A percentile compares a stretch with the other conserved stretches of the same genome.
These are phyloP conservation scores for Gymnothorax reevesii DNA, from an alignment of 2,797 vertebrate genomes.

Conservation along the genomic window DNA sequence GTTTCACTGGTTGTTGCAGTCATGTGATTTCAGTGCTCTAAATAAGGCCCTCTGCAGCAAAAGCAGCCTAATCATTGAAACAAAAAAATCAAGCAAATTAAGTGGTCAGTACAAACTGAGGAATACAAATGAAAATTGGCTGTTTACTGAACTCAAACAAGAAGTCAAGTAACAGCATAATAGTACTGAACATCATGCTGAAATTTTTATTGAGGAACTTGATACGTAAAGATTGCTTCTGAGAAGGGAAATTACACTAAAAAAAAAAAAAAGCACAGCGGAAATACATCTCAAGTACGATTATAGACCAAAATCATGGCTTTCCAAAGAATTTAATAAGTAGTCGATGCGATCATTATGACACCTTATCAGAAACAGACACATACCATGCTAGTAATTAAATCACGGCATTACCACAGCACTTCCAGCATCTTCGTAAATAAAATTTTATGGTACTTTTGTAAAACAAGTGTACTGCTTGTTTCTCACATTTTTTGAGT, in stretches of 20 bases:
- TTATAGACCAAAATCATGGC: neutral
- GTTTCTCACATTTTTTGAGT: neutral
- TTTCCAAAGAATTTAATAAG: neutral
- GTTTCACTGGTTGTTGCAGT: conserved; percentile 17
- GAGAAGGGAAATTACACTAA: neutral
- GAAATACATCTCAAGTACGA: neutral
- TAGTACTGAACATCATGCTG: neutral
- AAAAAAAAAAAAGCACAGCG: neutral
- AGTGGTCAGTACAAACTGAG: neutral
- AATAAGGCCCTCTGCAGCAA: neutral
- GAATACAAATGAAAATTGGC: neutral
- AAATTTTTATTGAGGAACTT: neutral
- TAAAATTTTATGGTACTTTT: neutral
- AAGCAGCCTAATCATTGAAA: neutral
- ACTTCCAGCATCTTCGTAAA: neutral
- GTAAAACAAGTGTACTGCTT: too few relatives aligned
- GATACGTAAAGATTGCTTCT: neutral
- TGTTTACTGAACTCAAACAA: neutral
- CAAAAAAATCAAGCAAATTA: neutral
- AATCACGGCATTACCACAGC: neutral
- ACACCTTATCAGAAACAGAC: neutral
- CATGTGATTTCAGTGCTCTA: conserved; percentile 23
- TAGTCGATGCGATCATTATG: neutral
- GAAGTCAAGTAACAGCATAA: neutral
- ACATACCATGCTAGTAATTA: neutral